Evolutionary conservation across 1,140 invertebrate species (phyloP), one percentile per base, ranked within the genome.

Genomic region (Sweltsa coloradensis): DNA sequence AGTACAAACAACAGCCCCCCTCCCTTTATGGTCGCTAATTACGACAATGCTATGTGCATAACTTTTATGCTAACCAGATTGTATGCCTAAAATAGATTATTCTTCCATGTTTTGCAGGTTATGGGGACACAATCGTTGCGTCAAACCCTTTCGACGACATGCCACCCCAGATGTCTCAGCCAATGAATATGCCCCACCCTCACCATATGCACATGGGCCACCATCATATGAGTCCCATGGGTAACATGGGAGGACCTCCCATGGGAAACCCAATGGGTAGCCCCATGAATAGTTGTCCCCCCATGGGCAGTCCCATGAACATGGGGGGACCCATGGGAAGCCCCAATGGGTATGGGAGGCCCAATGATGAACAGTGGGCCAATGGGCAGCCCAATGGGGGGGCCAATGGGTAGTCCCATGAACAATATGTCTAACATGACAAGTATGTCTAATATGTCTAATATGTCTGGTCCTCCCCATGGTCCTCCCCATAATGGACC

Each of bases 61-160:
- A n/a, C n/a, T n/a, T n/a, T n/a, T n/a, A n/a, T n/a, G n/a, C n/a
- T n/a, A n/a, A n/a, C n/a, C n/a, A n/a, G n/a, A n/a, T n/a, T n/a
- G n/a, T n/a, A n/a, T n/a, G n/a, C n/a, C n/a, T n/a, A n/a, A n/a
- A n/a, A n/a, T n/a, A n/a, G n/a, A n/a, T n/a, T n/a, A n/a, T n/a
- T n/a, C n/a, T n/a, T n/a, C n/a, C n/a, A n/a, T n/a, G n/a, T 31
- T 16, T 45, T 45, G 52, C 57, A 60, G 66, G 86, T 42, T 92
- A 89, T 67, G 89, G 89, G 31, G 89, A 94, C 59, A 93, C 89
- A 36, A 91, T 96, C 59, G 79, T 94, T 50, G 91, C 89, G 26
- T 91, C 86, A 45, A 95, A 95, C 69, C 91, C 91, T 22, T 95
- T 97, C 67, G 92, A 97, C 67, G 92, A 97, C 59, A 87, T 83